Conservation (phyloP, 2,797 vertebrate species). For the Pseudomugil gertrudae region DNA sequence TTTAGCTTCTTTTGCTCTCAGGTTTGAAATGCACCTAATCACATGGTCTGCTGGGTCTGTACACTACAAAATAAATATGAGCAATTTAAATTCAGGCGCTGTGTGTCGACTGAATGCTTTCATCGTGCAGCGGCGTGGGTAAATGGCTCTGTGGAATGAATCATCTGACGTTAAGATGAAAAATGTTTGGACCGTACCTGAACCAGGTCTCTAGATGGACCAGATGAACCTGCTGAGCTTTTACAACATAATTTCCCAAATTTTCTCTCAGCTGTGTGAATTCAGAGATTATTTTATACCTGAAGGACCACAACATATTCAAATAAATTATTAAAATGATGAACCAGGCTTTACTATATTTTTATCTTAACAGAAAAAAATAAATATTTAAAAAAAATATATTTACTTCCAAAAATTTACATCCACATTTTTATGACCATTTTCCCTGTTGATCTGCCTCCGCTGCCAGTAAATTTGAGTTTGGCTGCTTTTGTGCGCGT, state of each 20-base stretch:
- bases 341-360: constrained; percentile 8
- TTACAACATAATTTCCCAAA: constrained; percentile 36
- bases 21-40: constrained; percentile 46
- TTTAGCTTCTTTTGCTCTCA: constrained; percentile 31
- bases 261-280: constrained; percentile 24
- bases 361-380: neutral
- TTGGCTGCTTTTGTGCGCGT: constrained; percentile 13
- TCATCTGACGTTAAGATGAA: constrained; percentile 52
- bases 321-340: neutral
- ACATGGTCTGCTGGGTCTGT: constrained; percentile 47
- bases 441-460: neutral
- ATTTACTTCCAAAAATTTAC: neutral
- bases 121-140: constrained; percentile 12
- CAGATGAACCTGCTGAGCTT: constrained; percentile 64
- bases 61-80: constrained; percentile 40
- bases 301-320: constrained; percentile 11
- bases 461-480: constrained; percentile 4
- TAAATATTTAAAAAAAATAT: too few relatives aligned
- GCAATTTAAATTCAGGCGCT: constrained; percentile 20
- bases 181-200: constrained; percentile 34
- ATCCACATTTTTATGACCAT: neutral
- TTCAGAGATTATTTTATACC: constrained; percentile 13
- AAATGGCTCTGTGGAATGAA: constrained; percentile 30
- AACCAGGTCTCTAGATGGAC: constrained; percentile 48
- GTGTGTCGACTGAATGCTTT: constrained; percentile 2